Conservation (phyloP, 2,113 vertebrate genomes). For the Brachionichthys hirsutus region DNA sequence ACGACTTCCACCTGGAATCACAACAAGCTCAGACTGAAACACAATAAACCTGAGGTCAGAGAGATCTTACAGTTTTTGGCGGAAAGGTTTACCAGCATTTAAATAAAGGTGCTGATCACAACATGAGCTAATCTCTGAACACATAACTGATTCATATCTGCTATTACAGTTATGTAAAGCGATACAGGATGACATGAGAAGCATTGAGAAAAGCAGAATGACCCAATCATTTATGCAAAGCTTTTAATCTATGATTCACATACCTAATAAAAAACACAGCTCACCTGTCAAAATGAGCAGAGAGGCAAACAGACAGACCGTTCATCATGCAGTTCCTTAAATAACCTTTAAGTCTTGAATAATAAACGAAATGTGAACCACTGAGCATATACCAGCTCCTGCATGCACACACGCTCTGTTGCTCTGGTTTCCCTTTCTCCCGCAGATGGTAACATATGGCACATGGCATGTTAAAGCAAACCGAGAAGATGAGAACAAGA, state of each 20-base stretch:
- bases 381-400: constrained; percentile 29
- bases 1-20: constrained; percentile 69
- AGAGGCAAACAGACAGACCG: too few species aligned
- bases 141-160: neutral
- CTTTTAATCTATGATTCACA: constrained; percentile 31
- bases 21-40: constrained; percentile 61
- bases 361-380: constrained; percentile 43
- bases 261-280: constrained; percentile 20
- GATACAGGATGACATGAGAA: neutral
- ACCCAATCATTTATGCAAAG: constrained; percentile 12
- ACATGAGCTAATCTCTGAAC: constrained; percentile 11
- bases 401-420: constrained; percentile 45
- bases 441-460: constrained; percentile 61
- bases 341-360: constrained; percentile 20
- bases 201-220: constrained; percentile 6
- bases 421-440: constrained; percentile 51
- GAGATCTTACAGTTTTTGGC: constrained; percentile 30
- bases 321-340: constrained; percentile 15
- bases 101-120: constrained; percentile 4
- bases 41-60: constrained; percentile 51
- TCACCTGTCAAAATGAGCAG: too few species aligned
- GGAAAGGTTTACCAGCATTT: neutral
- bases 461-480: constrained; percentile 10
- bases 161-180: neutral
- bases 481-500: constrained; percentile 56